Conservation (phyloP, 37 sponge, comb jelly and placozoan species). For the Ianthella basta region DNA sequence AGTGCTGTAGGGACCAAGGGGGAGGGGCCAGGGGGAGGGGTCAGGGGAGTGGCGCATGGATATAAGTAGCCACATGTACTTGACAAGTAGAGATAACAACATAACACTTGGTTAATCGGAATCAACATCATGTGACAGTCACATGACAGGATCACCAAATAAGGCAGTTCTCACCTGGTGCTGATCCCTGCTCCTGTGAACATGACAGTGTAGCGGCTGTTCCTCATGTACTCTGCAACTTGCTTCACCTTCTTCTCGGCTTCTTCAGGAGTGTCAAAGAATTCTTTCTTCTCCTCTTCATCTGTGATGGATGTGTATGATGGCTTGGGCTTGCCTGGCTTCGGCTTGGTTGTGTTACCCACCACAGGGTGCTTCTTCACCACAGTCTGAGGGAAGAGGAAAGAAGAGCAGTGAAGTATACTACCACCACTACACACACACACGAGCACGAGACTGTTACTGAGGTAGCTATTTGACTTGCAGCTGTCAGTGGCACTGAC, state of each 20-base stretch:
- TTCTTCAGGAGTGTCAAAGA: constrained; percentile 67
- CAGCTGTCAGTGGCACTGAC: too few relatives aligned
- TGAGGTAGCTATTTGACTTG: too few relatives aligned
- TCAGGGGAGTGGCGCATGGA: neutral
- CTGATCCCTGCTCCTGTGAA: constrained; percentile 94
- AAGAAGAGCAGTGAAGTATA: neutral
- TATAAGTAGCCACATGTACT: too few relatives aligned
- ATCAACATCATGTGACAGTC: too few relatives aligned
- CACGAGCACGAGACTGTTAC: too few relatives aligned
- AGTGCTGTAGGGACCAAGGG: constrained; percentile 40
- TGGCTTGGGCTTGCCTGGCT: constrained; percentile 14
- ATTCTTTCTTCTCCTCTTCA: constrained; percentile 87
- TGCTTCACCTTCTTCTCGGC: constrained; percentile 60
- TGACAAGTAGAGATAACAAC: too few relatives aligned
- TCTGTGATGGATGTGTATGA: constrained; percentile 67
- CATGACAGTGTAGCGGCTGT: constrained; percentile 64
- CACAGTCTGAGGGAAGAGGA: constrained; percentile 44
- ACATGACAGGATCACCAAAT: too few relatives aligned
- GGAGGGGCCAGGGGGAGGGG: too few relatives aligned
- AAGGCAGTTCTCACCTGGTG: constrained; percentile 59
- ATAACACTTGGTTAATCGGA: too few relatives aligned
- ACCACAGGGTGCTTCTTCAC: constrained; percentile 51
- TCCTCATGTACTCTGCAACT: constrained; percentile 66
- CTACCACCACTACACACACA: too few relatives aligned
- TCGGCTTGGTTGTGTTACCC: neutral